Evolutionary conservation across 2,113 vertebrate genomes (phyloP), one percentile per base, ranked within the genome.

Genomic region (Machaerirhynchus nigripectus): DNA sequence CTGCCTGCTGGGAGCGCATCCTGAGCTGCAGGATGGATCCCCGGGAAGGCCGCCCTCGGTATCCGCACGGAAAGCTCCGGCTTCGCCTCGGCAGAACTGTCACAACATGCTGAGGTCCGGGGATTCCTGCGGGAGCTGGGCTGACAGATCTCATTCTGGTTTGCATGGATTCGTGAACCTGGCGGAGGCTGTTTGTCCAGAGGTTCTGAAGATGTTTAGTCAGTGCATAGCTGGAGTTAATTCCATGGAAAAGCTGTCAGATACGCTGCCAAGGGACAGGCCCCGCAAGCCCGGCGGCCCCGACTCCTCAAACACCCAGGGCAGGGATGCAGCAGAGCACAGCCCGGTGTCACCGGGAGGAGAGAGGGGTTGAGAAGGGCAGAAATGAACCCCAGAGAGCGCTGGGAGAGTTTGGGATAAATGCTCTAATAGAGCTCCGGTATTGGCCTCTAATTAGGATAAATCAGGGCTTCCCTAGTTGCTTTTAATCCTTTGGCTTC

Each of bases 171-270:
- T 87, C 76, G 27, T n/a, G 64, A 44, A 59, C 55, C 94, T 68
- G 31, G 9, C 83, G 11, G 5, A 5, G 80, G 16, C 71, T 84
- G 65, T 92, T 89, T 89, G 86, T 89, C 89, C 94, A 82, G 27
- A 33, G 87, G 52, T 18, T 64, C 89, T 49, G 22, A 68, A 49
- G 89, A 23, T 94, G 86, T 95, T 95, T 95, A 44, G 93, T 71
- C 80, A 92, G 73, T 37, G 86, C 96, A 94, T 95, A 95, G 80
- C 86, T 84, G 60, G 47, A 78, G 80, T 95, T 94, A 91, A 96
- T 64, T 75, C 56, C 37, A n/a, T 12, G 27, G 89, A 28, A 56
- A 81, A 56, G 19, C 60, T 63, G 91, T 56, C 47, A 78, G 84
- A 87, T 18, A 7, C 50, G 6, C 14, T 2, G 6, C 47, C 68